Base-by-base conservation (phyloP, 2,888 invertebrate genomes). In the Eremobia ochroleuca region DNA sequence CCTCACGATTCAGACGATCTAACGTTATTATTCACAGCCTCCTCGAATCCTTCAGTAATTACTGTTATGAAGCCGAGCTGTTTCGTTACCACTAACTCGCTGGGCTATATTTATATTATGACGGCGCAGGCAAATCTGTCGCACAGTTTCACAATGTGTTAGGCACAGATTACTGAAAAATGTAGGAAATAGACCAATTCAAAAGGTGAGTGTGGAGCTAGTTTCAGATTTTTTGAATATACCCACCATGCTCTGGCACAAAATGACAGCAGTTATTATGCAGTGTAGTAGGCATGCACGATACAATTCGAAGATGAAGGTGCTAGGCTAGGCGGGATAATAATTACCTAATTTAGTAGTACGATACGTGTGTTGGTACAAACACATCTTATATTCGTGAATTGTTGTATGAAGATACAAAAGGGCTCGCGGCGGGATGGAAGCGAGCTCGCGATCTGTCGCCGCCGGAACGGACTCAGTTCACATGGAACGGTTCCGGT, bases 371-470 rank as follows among this genome's bases (percentile, higher is more conserved):
- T 21, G 34, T 34, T 28, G 25, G 15, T 66, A 31, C 46, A 25
- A 46, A 31, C 8, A 66, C 15, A 66, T 13, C 28, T 13, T 66
- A 15, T 18, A 11, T 25, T 49, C 5, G 25, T 34, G 2, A 76
- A 34, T 28, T 13, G 21, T 62, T 43, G 34, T 61, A n/a, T 34
- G 43, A 55, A 58, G 21, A 34, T n/a, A 70, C n/a, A 59, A 46
- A 34, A 52, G 52, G 65, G 18, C 62, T 25, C 25, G 15, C 25
- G 65, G 18, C 59, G 66, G 66, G 55, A 5, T 74, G 79, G 80
- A 79, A 68, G 67, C 40, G 64, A 79, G 74, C 49, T 65, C 58
- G 74, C 74, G 79, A 79, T 80, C 80, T 79, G 79, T 79, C 71
- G 62, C 73, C 71, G 76, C 61, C 80, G 76, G 67, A 73, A 71